These are phyloP conservation scores for Pangasianodon gigas DNA, from an alignment of 2,113 vertebrate species.

Conservation along the genomic window DNA sequence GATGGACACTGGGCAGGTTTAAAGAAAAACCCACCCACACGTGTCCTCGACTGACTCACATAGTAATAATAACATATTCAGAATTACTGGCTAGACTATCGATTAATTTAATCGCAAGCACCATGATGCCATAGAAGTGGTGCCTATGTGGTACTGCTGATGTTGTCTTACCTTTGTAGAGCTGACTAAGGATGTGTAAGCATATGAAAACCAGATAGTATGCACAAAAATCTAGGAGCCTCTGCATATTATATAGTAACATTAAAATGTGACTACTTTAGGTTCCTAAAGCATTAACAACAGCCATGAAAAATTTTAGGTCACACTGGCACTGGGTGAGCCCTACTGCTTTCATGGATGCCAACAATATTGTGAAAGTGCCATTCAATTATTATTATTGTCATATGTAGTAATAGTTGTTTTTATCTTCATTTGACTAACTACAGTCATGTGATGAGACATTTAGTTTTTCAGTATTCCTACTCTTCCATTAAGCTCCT, in stretches of 20 bases:
- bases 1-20: slow-evolving; percentile 37
- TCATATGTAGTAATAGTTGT: not conserved
- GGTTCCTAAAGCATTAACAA: not conserved
- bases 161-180: not conserved
- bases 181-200: slow-evolving; percentile 15
- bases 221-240: not conserved
- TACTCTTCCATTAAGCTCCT: not conserved
- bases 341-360: not conserved
- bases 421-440: not conserved
- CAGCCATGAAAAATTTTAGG: too few species aligned
- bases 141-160: not conserved
- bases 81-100: not conserved
- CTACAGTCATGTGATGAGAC: not conserved
- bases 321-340: not conserved
- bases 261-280: not conserved
- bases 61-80: not conserved
- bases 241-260: not conserved
- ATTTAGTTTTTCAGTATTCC: not conserved
- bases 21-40: slow-evolving; percentile 33
- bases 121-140: not conserved
- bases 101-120: not conserved
- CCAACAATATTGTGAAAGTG: not conserved
- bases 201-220: not conserved
- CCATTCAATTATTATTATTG: not conserved
- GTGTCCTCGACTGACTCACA: not conserved